Evolutionary conservation across 2,797 vertebrate species (phyloP), one percentile per base, ranked within the genome.

Genomic region (Hyperoplus lanceolatus): DNA sequence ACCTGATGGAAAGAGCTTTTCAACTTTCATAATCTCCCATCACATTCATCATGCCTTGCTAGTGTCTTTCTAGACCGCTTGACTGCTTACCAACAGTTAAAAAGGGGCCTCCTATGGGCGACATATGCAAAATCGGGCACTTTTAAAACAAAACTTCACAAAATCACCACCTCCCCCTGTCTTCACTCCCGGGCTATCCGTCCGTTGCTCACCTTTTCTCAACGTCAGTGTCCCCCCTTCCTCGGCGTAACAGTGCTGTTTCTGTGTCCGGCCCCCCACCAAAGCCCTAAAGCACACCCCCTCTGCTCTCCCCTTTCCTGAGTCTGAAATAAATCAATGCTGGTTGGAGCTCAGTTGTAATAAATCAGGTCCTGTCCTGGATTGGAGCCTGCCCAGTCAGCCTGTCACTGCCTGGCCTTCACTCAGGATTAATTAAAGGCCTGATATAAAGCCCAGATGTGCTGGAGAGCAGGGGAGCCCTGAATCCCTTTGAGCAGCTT

Each of bases 381-480:
- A 96, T 95, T 98, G 97, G 97, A 98, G 97, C 96, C 97, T 97
- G 96, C 97, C 97, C 97, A 98, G 98, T 97, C 96, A 96, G 96
- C 96, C 96, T 98, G 97, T 98, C 97, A 98, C 96, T 96, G 97
- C 95, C 96, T 97, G 97, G 97, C 97, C 97, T 97, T 98, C 98
- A 97, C 97, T 98, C 97, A 99, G 97, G 97, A 99, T 99, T 99
- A 98, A 99, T 99, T 99, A 98, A 98, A 98, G 97, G 96, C 92
- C 97, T 99, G 97, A 99, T 99, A 98, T 98, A 97, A 98, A 98
- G 97, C 97, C 97, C 98, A 99, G 97, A 98, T 99, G 97, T 99
- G 96, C 97, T 95, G 87, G 87, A 92, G 89, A 92, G 89, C 93
- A 94, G 95, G 95, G 96, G 93, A 96, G 95, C 93, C 92, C 95